Conservation (phyloP, 92 coral and sea anemone species). For the Phenganax stokvisi region DNA sequence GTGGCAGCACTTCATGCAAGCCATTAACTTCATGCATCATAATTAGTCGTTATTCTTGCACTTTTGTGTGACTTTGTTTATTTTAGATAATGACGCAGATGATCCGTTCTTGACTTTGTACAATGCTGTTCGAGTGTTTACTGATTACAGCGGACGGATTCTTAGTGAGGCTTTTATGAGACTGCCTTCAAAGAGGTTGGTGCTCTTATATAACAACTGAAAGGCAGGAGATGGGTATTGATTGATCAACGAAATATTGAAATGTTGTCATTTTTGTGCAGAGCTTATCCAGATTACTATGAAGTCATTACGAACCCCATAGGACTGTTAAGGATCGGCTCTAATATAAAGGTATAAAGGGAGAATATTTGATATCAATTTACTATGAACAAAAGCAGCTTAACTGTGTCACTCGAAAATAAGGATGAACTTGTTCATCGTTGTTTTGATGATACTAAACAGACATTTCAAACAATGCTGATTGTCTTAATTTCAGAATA, state of each 20-base stretch:
- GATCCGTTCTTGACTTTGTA: constrained; percentile 87
- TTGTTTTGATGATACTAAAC: neutral
- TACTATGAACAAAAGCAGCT: no score
- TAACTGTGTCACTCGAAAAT: no score
- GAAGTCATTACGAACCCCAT: constrained; percentile 91
- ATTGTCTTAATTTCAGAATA: constrained; percentile 47
- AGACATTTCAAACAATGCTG: neutral
- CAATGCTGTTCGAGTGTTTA: constrained; percentile 56
- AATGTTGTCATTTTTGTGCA: constrained; percentile 16
- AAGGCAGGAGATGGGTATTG: neutral
- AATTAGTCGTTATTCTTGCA: no score
- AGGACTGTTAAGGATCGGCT: constrained; percentile 86
- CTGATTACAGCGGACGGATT: constrained; percentile 90
- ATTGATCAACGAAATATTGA: neutral
- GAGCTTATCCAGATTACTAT: constrained; percentile 97
- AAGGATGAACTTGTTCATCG: neutral
- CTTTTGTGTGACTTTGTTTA: no score
- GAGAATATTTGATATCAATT: no score
- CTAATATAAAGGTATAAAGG: constrained; percentile 71
- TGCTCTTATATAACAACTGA: neutral
- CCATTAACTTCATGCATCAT: no score
- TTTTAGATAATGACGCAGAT: constrained; percentile 57
- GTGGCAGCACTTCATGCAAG: no score
- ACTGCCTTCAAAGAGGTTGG: constrained; percentile 87
- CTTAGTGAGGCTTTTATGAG: constrained; percentile 86